Evolutionary conservation across 1,140 invertebrate genomes (phyloP).

Genomic region (Contarinia nasturtii): DNA sequence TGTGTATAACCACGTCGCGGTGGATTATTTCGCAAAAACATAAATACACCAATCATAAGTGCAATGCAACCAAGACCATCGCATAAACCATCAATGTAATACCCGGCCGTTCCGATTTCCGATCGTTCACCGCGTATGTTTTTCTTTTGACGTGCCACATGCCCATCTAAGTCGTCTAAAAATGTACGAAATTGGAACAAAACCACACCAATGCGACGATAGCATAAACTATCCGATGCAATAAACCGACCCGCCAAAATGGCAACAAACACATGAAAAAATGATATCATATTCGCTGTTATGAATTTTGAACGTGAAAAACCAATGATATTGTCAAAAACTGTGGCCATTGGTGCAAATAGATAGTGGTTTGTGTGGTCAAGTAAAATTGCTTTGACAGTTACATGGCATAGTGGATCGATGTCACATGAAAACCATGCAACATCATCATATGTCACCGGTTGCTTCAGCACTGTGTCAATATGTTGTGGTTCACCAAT

Average conservation of each 20-base stretch:
- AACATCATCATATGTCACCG: conserved; percentile 27
- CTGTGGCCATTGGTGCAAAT: conserved; percentile 45
- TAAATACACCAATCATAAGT: conserved; percentile 39
- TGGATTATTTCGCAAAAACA: conserved; percentile 46
- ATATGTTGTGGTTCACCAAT: conserved; percentile 8
- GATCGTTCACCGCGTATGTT: conserved; percentile 48
- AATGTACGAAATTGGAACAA: conserved; percentile 58
- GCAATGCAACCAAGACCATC: conserved; percentile 50
- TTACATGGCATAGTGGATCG: conserved; percentile 51
- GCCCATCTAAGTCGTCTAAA: conserved; percentile 59
- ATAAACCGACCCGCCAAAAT: conserved; percentile 44
- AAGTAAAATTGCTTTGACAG: conserved; percentile 51
- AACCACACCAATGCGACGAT: conserved; percentile 44
- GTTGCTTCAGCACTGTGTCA: too few relatives aligned
- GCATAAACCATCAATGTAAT: conserved; percentile 53
- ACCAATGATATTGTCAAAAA: conserved; percentile 38
- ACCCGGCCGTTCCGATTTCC: conserved; percentile 47
- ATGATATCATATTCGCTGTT: conserved; percentile 58
- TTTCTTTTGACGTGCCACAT: conserved; percentile 48
- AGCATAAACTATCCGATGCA: conserved; percentile 41
- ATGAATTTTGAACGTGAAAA: conserved; percentile 42
- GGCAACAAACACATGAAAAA: conserved; percentile 51
- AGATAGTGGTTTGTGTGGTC: conserved; percentile 60
- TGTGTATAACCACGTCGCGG: conserved; percentile 43
- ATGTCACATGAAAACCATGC: conserved; percentile 42